These are phyloP conservation scores for Glomeris maerens DNA, from an alignment of 1,140 invertebrate species.

Conservation along the genomic window DNA sequence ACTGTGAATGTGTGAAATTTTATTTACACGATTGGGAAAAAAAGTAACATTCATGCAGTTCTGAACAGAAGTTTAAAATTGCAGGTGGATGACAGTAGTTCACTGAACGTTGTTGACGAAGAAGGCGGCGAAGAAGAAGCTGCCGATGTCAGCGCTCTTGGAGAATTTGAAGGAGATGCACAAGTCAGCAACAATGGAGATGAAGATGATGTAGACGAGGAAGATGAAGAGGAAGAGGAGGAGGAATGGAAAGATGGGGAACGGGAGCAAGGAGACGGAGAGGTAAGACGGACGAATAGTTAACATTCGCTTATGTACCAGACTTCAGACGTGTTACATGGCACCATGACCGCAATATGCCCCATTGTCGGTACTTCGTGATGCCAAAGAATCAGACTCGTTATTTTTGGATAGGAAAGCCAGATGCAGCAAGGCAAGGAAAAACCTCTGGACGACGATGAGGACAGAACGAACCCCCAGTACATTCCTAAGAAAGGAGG, in stretches of 20 bases:
- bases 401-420: too few species aligned
- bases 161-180: conserved; percentile 19
- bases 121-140: conserved; percentile 21
- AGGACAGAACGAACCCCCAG: conserved; percentile 88
- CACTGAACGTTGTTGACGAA: too few species aligned
- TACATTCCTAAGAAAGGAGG: conserved; percentile 91
- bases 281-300: conserved; percentile 20
- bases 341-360: too few species aligned
- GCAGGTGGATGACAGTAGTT: too few species aligned
- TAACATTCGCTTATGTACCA: conserved; percentile 4
- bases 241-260: conserved; percentile 23
- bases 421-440: conserved; percentile 18
- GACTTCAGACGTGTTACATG: too few species aligned
- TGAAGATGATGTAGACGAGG: conserved; percentile 22
- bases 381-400: too few species aligned
- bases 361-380: too few species aligned
- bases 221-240: conserved; percentile 22
- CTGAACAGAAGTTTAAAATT: too few species aligned
- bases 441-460: conserved; percentile 62
- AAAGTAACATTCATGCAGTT: too few species aligned
- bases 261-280: conserved; percentile 31
- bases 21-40: too few species aligned
- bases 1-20: too few species aligned
- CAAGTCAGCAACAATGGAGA: conserved; percentile 24
- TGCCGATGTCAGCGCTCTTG: conserved; percentile 17